These are phyloP conservation scores for Illadopsis cleaveri DNA, from an alignment of 2,113 vertebrate species.

Conservation along the genomic window DNA sequence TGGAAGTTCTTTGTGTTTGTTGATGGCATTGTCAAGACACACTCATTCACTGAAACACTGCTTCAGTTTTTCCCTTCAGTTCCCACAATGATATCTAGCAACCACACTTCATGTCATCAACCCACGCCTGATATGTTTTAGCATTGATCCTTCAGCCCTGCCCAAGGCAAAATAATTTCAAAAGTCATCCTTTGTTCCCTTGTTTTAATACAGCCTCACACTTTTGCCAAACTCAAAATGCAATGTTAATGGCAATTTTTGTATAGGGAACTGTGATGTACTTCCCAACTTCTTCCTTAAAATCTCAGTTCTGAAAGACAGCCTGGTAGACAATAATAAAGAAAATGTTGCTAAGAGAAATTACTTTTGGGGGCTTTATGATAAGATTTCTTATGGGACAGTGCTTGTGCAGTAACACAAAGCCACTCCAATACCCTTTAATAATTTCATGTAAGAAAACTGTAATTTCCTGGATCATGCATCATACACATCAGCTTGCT, in stretches of 20 bases:
- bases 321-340: background rate
- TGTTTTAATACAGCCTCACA: background rate
- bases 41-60: background rate
- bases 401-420: background rate
- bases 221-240: background rate
- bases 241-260: background rate
- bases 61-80: background rate
- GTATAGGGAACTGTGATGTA: background rate
- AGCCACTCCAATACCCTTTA: background rate
- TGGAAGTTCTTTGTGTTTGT: background rate
- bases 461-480: background rate
- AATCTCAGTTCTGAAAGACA: background rate
- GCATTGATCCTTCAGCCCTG: background rate
- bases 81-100: background rate
- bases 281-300: background rate
- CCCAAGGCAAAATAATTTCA: background rate
- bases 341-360: background rate
- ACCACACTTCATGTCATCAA: background rate
- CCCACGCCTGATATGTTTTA: too few species aligned
- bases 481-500: background rate
- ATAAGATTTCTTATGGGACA: background rate
- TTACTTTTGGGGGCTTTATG: background rate
- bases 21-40: background rate
- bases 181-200: background rate
- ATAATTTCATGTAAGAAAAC: background rate